phyloP scores from a whole-genome alignment of 1,140 invertebrate species.

The Euwallacea similis region DNA sequence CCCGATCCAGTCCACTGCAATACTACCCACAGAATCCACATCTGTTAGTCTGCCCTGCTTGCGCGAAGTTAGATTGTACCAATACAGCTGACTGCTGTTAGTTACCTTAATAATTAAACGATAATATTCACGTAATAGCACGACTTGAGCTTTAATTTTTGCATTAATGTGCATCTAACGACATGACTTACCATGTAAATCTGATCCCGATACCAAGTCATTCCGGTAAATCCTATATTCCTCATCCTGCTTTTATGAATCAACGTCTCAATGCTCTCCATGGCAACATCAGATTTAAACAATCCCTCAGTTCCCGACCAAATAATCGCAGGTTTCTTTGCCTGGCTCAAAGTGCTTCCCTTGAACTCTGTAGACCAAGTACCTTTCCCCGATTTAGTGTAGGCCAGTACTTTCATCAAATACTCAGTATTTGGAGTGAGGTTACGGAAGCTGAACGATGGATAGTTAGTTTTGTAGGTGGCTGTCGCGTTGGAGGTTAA shows the following conservation, averaged over 20 bases:
- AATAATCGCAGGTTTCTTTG: constrained; percentile 57
- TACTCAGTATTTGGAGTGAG: constrained; percentile 76
- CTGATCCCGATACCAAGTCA: constrained; percentile 52
- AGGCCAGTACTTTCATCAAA: constrained; percentile 74
- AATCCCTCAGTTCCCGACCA: constrained; percentile 74
- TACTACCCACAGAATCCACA: constrained; percentile 71
- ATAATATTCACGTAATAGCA: background rate
- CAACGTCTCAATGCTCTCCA: constrained; percentile 67
- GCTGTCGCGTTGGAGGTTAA: constrained; percentile 57
- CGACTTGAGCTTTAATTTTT: background rate
- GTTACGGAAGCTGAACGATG: constrained; percentile 65
- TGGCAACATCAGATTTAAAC: constrained; percentile 72
- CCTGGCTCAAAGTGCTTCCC: constrained; percentile 64
- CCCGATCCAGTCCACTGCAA: constrained; percentile 88
- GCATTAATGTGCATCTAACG: background rate
- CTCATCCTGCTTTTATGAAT: constrained; percentile 61
- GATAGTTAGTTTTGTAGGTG: constrained; percentile 59
- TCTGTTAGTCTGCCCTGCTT: constrained; percentile 60
- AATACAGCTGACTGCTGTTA: constrained; percentile 70
- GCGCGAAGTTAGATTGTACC: constrained; percentile 68
- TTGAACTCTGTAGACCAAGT: constrained; percentile 78
- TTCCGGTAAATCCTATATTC: constrained; percentile 47
- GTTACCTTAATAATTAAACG: constrained; percentile 54
- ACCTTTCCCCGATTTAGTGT: constrained; percentile 71
- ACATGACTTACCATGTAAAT: constrained; percentile 62